Base-by-base conservation (phyloP, 2,888 invertebrate species). In the Shargacucullia verbasci region DNA sequence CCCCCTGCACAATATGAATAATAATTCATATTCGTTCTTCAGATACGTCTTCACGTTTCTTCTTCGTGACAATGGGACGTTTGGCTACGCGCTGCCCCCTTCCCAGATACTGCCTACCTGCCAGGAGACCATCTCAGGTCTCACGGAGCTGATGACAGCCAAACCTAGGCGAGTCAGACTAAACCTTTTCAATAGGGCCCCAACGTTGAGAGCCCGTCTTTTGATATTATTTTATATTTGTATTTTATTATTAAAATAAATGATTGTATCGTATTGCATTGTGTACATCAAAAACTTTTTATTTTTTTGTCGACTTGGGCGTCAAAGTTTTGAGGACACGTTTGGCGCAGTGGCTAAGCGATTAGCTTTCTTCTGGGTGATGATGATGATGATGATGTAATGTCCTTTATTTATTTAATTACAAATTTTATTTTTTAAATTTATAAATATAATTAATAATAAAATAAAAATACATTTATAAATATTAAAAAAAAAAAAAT, bases 71-170 rank as follows among this genome's bases (percentile, higher is more conserved):
- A 94, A 87, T 2, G 97, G 97, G 0, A 79, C 85, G 0, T 95
- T 94, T 77, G 97, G 97, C 0, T 96, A 97, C 79, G 83, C 96
- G 0, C 88, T 97, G 0, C 97, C 97, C 0, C 82, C 95, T 0
- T 83, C 90, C 0, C 94, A 96, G 76, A 97, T 97, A 56, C 76
- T 94, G 5, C 95, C 95, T 10, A 94, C 95, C 7, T 95, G 95
- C 46, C 78, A 93, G 39, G 97, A 97, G 81, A 90, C 95, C 0
- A 72, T 95, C 57, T 88, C 89, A 13, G 95, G 95, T 0, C 73
- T 96, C 12, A 54, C 91, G 0, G 92, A 94, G 4, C 78, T 96
- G 33, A 87, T 95, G 87, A 80, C 81, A 0, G 84, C 84, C 0
- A 78, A 70, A 11, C 85, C 80, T 0, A 80, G 70, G 34, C 73